These are phyloP conservation scores for Ochropleura leucogaster DNA, from an alignment of 2,888 invertebrate species.

Conservation along the genomic window DNA sequence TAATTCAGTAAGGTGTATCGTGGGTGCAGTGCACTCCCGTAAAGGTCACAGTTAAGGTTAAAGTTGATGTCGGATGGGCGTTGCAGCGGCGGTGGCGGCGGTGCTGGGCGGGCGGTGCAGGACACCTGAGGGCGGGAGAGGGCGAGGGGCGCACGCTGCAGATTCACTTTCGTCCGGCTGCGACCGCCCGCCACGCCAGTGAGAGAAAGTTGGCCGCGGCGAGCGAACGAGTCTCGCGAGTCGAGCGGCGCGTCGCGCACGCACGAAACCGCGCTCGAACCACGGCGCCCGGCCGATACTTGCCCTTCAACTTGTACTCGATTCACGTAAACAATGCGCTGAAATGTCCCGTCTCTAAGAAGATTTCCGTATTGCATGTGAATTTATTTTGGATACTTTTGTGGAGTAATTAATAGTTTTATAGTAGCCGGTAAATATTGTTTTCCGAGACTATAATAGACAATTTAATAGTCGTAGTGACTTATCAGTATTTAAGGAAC, in stretches of 20 bases:
- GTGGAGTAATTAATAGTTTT: conserved; percentile 70
- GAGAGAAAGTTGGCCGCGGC: conserved; percentile 90
- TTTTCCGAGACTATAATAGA: conserved; percentile 62
- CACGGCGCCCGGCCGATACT: conserved; percentile 71
- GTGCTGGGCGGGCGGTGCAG: conserved; percentile 80
- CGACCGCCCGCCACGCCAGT: conserved; percentile 88
- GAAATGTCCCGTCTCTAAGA: conserved; percentile 75
- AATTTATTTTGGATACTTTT: conserved; percentile 66
- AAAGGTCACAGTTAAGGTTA: conserved; percentile 90
- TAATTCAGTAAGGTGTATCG: conserved; percentile 61
- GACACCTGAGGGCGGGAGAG: conserved; percentile 78
- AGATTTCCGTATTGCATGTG: conserved; percentile 76
- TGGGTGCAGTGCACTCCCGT: conserved; percentile 85
- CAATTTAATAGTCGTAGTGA: conserved; percentile 66
- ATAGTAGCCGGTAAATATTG: conserved; percentile 53
- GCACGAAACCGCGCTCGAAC: conserved; percentile 80
- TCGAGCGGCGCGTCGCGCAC: conserved; percentile 86
- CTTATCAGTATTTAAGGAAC: conserved; percentile 75
- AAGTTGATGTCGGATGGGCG: conserved; percentile 86
- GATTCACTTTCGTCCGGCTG: conserved; percentile 90
- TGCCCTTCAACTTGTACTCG: conserved; percentile 76
- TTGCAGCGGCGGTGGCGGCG: conserved; percentile 78
- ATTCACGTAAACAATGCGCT: conserved; percentile 76
- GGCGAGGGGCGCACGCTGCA: conserved; percentile 84
- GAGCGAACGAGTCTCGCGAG: conserved; percentile 89